These are phyloP conservation scores for Elaeidobius kamerunicus DNA, from an alignment of 2,888 invertebrate species.

Conservation along the genomic window DNA sequence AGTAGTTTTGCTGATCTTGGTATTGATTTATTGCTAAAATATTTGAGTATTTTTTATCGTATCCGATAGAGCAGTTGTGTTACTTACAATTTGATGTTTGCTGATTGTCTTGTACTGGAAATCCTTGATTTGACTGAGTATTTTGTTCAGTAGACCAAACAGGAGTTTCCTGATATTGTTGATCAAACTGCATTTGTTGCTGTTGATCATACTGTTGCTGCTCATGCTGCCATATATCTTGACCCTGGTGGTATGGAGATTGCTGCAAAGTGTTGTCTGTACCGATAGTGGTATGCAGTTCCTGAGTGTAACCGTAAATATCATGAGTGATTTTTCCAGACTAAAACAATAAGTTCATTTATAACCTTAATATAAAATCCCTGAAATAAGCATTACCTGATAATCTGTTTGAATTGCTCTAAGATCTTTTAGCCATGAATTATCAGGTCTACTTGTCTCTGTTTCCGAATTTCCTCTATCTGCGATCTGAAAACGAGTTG, in stretches of 20 bases:
- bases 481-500: no score
- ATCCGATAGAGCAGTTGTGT: no score
- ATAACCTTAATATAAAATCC: no score
- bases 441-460: conserved; percentile 50
- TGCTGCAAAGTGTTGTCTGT: conserved; percentile 27
- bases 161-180: conserved; percentile 20
- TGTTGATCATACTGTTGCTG: conserved; percentile 37
- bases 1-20: conserved; percentile 38
- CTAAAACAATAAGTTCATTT: conserved; percentile 35
- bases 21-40: conserved; percentile 34
- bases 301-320: conserved; percentile 1
- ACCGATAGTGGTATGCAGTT: conserved; percentile 18
- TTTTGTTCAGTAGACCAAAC: conserved; percentile 41
- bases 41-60: no score
- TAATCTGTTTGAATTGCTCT: conserved; percentile 38
- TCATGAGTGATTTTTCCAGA: conserved; percentile 43
- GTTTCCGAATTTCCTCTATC: no score
- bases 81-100: conserved; percentile 23
- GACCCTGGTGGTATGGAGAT: conserved; percentile 29
- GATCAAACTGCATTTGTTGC: conserved; percentile 38
- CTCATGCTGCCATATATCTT: conserved; percentile 38
- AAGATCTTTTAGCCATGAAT: conserved; percentile 58
- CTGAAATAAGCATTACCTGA: conserved; percentile 9
- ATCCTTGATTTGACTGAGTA: conserved; percentile 26
- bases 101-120: conserved; percentile 11